A percentile compares a stretch with the other conserved stretches of the same genome.
Conservation (phyloP, 2,113 vertebrate genomes). For the Orthonyx spaldingii region DNA sequence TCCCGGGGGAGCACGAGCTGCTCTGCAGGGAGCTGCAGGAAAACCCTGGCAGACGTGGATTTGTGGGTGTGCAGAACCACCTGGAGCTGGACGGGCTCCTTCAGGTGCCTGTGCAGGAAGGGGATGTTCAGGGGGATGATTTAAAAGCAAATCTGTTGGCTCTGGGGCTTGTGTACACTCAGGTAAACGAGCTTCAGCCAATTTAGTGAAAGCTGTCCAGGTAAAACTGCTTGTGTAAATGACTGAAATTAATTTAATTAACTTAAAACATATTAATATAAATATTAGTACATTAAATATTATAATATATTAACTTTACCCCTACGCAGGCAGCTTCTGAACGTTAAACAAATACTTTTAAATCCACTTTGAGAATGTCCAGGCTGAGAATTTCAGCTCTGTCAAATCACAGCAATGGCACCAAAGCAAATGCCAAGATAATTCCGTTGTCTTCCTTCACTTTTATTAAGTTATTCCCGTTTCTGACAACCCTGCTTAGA, state of each 20-base stretch:
- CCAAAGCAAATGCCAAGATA: not conserved
- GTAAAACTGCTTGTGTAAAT: not conserved
- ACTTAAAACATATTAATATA: not conserved
- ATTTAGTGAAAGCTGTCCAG: not conserved
- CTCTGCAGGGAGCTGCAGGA: not conserved
- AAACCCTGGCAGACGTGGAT: accelerated
- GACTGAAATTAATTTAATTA: not conserved
- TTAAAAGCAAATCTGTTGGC: not conserved
- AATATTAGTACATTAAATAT: not conserved
- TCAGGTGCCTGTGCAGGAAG: not conserved
- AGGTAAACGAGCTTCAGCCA: not conserved
- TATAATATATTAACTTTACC: not conserved
- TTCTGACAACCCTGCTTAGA: not conserved
- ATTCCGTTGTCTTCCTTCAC: not conserved
- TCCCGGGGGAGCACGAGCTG: not conserved
- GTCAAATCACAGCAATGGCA: not conserved
- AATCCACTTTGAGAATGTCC: not conserved
- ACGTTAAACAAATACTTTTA: not conserved
- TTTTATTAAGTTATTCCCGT: not conserved
- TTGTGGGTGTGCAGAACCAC: not conserved
- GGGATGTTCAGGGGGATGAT: not conserved
- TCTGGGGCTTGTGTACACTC: not conserved
- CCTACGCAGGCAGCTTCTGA: not conserved
- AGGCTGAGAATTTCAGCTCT: not conserved
- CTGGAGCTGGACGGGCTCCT: not conserved